Evolutionary conservation across 1,140 invertebrate species (phyloP), one percentile per base, ranked within the genome.

Genomic region (Ditylenchus dipsaci): DNA sequence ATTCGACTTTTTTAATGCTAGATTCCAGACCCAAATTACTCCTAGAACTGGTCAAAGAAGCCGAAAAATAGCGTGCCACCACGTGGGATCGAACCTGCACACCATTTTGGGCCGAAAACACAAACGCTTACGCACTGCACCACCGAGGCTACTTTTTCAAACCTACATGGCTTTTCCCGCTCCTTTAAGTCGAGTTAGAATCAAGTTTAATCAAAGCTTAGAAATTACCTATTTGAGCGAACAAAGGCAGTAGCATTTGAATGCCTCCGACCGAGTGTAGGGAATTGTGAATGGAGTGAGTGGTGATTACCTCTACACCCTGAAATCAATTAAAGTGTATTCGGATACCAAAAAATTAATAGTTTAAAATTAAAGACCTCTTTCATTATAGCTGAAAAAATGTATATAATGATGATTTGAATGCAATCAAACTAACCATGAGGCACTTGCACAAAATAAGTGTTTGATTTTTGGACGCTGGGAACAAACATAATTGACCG

Each of bases 241-340:
- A 97, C 68, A 99, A 87, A 65, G 95, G 95, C 85, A 98, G 96
- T 69, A 98, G 86, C 78, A 97, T 93, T 88, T 97, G 93, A 78
- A 98, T 94, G 63, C 96, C 95, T 67, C 96, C 96, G 81, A 99
- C 92, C 42, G 95, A 98, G 86, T 98, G 96, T 72, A 99, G 87
- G 7, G 94, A 97, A 86, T 91, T 94, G 85, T 97, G 93, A 85
- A 99, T 97, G 74, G 95, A 97, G 86, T 97, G 91, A 65, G 95
- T 98, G 79, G 95, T 91, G 69, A 99, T 92, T 73, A 96, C 93
- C 88, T 97, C 97, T 71, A 97, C 95, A 83, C 96, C 93, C 92
- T 96, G 84, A 58, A 87, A 86, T n/a, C 53, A 65, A 13, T 19
- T 23, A 38, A 13, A 21, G 17, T 15, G 9, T 13, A 45, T n/a